Percentiles rank a stretch among this genome's conserved stretches.
These are phyloP conservation scores for Drosophila falleni DNA, from an alignment of 2,888 invertebrate species.

Conservation along the genomic window DNA sequence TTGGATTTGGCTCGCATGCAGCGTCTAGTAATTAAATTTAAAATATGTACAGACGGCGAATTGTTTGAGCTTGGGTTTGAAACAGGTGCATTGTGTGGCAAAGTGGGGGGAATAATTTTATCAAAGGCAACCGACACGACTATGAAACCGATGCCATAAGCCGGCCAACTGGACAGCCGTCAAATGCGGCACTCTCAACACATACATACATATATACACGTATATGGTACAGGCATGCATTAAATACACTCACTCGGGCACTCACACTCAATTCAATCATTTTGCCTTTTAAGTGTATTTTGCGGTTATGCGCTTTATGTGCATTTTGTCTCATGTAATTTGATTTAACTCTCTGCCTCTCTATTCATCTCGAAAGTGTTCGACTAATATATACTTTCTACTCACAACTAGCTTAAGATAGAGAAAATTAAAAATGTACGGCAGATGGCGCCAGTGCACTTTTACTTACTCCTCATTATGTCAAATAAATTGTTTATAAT, in stretches of 20 bases:
- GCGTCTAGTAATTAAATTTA: constrained; percentile 75
- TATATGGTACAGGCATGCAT: constrained; percentile 16
- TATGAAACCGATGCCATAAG: constrained; percentile 53
- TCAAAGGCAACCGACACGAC: constrained; percentile 64
- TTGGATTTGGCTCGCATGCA: constrained; percentile 61
- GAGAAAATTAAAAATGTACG: not conserved
- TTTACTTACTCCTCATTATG: not conserved
- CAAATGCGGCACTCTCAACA: constrained; percentile 35
- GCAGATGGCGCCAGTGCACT: not conserved
- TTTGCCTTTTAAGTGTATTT: constrained; percentile 78
- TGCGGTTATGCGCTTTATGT: constrained; percentile 77
- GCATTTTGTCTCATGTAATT: constrained; percentile 78
- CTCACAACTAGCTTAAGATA: not conserved
- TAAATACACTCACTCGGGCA: constrained; percentile 22
- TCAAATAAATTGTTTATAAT: not conserved
- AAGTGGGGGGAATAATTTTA: constrained; percentile 61
- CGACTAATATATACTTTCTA: not conserved
- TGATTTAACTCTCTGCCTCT: constrained; percentile 54
- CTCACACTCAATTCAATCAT: constrained; percentile 74
- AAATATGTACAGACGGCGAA: constrained; percentile 66
- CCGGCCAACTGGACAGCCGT: constrained; percentile 42
- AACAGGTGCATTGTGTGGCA: constrained; percentile 52
- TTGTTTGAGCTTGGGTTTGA: constrained; percentile 58
- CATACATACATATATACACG: constrained; percentile 4
- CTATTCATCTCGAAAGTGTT: not conserved